Percentiles rank a stretch among this genome's conserved stretches.
phyloP scores from a whole-genome alignment of 2,888 invertebrate genomes.

The Alsophila aescularia region DNA sequence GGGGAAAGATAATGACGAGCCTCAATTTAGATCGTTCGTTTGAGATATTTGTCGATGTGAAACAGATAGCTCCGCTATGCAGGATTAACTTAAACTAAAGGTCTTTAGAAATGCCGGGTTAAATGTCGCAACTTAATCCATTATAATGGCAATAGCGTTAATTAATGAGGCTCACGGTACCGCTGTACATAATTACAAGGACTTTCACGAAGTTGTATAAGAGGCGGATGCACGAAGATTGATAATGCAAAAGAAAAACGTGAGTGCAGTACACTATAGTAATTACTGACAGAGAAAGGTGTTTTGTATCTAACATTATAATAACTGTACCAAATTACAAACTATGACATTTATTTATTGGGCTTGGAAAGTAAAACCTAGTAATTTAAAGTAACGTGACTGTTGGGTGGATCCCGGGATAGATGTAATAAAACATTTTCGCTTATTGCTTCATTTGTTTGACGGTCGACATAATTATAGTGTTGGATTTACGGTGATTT shows the following conservation, averaged over 20 bases:
- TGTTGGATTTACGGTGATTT: slow-evolving; percentile 21
- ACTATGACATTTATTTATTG: slow-evolving; percentile 73
- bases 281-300: slow-evolving; percentile 73
- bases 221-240: slow-evolving; percentile 64
- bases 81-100: slow-evolving; percentile 54
- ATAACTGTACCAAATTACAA: slow-evolving; percentile 69
- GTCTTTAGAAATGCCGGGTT: slow-evolving; percentile 38
- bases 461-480: slow-evolving; percentile 31
- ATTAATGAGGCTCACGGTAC: slow-evolving; percentile 55
- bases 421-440: slow-evolving; percentile 44
- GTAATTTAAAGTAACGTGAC: slow-evolving; percentile 65
- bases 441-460: slow-evolving; percentile 42
- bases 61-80: slow-evolving; percentile 56
- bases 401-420: slow-evolving; percentile 58
- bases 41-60: slow-evolving; percentile 43
- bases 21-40: slow-evolving; percentile 45
- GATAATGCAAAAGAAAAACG: slow-evolving; percentile 67
- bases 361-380: slow-evolving; percentile 68
- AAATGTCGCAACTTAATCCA: slow-evolving; percentile 35
- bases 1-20: slow-evolving; percentile 55
- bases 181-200: slow-evolving; percentile 57
- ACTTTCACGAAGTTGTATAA: slow-evolving; percentile 68
- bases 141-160: slow-evolving; percentile 53
- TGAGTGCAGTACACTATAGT: slow-evolving; percentile 60
- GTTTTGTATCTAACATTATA: slow-evolving; percentile 66